A percentile compares a stretch with the other conserved stretches of the same genome.
These are phyloP conservation scores for Neolamprologus caudopunctatus DNA, from an alignment of 2,113 vertebrate species.

Conservation along the genomic window DNA sequence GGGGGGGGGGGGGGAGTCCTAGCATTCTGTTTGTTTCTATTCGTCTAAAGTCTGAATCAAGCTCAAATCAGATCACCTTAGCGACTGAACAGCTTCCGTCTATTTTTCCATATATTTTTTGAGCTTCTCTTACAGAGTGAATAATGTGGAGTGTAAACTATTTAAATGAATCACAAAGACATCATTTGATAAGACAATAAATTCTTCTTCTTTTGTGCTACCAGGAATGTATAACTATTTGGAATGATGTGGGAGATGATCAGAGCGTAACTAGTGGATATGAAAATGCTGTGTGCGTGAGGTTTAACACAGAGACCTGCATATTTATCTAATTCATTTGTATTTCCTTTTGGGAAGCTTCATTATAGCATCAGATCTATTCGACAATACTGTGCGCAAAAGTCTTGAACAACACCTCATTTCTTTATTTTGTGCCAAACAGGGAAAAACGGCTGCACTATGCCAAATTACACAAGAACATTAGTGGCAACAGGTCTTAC, in stretches of 20 bases:
- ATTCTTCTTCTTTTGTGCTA: neutral
- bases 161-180: neutral
- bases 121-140: neutral
- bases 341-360: neutral
- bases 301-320: neutral
- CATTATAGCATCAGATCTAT: neutral
- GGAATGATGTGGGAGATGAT: neutral
- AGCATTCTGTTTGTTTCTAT: neutral
- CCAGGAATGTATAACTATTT: neutral
- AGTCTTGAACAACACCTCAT: neutral
- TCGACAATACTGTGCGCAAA: neutral
- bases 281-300: neutral
- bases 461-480: neutral
- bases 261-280: neutral
- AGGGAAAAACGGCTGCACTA: neutral
- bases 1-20: fast-evolving
- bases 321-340: neutral
- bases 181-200: neutral
- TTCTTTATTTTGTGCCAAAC: neutral
- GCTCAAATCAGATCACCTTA: neutral
- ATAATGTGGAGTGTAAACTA: neutral
- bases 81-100: fast-evolving
- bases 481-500: neutral
- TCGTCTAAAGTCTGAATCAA: neutral
- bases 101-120: neutral